These are phyloP conservation scores for Nothobranchius kuhntae DNA, from an alignment of 2,113 vertebrate genomes.

Conservation along the genomic window DNA sequence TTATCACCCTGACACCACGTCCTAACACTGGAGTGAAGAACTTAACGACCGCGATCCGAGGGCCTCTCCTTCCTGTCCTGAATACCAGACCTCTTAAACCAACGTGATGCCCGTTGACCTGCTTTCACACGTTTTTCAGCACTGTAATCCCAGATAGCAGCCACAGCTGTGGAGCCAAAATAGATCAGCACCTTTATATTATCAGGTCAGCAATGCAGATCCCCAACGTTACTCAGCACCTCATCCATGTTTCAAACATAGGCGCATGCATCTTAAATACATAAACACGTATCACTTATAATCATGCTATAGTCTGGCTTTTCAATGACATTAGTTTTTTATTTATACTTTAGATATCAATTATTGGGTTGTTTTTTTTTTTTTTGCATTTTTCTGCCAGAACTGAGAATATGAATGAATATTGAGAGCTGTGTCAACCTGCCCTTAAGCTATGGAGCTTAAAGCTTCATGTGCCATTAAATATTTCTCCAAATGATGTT, in stretches of 20 bases:
- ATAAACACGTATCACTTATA: too few relatives aligned
- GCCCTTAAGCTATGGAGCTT: too few relatives aligned
- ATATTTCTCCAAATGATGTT: too few relatives aligned
- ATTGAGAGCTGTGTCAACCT: too few relatives aligned
- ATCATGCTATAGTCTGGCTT: too few relatives aligned
- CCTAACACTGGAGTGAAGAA: slow-evolving; percentile 31
- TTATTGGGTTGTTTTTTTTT: not conserved
- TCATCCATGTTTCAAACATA: not conserved
- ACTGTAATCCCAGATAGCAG: slow-evolving; percentile 62
- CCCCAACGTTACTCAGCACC: slow-evolving; percentile 65
- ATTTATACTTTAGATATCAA: not conserved
- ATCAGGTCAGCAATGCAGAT: slow-evolving; percentile 54
- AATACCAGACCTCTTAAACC: slow-evolving; percentile 62
- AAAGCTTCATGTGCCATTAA: too few relatives aligned
- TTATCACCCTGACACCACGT: slow-evolving; percentile 34
- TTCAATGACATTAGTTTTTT: too few relatives aligned
- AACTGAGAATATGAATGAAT: too few relatives aligned
- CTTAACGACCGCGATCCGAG: slow-evolving; percentile 36
- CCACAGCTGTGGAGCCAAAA: slow-evolving; percentile 75
- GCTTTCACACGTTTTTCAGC: slow-evolving; percentile 71
- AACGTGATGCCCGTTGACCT: slow-evolving; percentile 63
- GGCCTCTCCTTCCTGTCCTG: slow-evolving; percentile 55
- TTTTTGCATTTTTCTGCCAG: not conserved
- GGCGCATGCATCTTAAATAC: too few relatives aligned
- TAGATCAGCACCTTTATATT: slow-evolving; percentile 61